Percentiles rank a stretch among this genome's conserved stretches.
Evolutionary conservation across 1,140 invertebrate species (phyloP).

Genomic region (Drosophila santomea): DNA sequence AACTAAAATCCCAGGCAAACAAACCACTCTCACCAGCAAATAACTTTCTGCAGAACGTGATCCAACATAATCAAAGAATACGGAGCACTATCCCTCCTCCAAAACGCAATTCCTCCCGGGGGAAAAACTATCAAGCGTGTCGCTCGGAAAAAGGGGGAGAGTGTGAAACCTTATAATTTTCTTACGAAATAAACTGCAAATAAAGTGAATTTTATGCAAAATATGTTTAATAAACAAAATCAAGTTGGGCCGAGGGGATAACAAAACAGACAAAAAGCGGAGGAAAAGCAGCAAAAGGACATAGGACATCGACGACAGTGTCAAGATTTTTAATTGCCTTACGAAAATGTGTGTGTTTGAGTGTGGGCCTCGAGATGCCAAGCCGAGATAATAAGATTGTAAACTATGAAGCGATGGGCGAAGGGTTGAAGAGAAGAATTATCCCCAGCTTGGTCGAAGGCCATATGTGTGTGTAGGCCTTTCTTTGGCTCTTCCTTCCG

Average conservation of each 20-base stretch:
- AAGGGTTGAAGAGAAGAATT: slow-evolving; percentile 22
- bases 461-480: background rate
- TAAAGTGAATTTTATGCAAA: slow-evolving; percentile 81
- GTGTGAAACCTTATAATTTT: slow-evolving; percentile 68
- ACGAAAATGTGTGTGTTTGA: slow-evolving; percentile 32
- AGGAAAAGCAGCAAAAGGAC: slow-evolving; percentile 57
- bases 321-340: slow-evolving; percentile 79
- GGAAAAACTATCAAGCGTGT: slow-evolving; percentile 58
- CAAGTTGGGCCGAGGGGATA: slow-evolving; percentile 53
- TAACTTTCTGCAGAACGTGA: slow-evolving; percentile 66
- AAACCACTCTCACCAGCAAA: slow-evolving; percentile 41
- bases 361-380: slow-evolving; percentile 59
- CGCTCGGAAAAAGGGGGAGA: slow-evolving; percentile 1
- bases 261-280: slow-evolving; percentile 38
- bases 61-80: slow-evolving; percentile 74
- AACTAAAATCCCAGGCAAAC: slow-evolving; percentile 29
- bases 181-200: slow-evolving; percentile 80
- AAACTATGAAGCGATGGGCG: slow-evolving; percentile 66
- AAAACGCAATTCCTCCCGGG: background rate
- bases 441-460: slow-evolving; percentile 28
- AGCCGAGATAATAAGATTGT: slow-evolving; percentile 78
- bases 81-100: slow-evolving; percentile 36
- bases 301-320: slow-evolving; percentile 67
- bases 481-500: background rate
- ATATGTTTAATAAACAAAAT: slow-evolving; percentile 83